Evolutionary conservation across 1,140 invertebrate genomes (phyloP).

Genomic region (Drosophila punjabiensis): DNA sequence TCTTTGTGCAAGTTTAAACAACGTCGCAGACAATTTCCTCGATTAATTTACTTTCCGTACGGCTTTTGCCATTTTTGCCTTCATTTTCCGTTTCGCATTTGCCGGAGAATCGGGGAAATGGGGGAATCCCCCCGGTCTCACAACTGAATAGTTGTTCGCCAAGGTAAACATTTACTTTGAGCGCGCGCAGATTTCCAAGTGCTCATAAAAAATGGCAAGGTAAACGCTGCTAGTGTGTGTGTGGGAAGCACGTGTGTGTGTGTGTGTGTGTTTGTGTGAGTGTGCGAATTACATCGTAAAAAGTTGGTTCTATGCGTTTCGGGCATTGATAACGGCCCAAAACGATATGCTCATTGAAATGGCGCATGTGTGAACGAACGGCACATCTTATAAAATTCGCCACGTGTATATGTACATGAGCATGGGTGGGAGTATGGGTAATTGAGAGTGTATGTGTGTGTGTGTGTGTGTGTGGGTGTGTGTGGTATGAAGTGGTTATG

Average conservation of each 20-base stretch:
- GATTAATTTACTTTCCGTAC: conserved; percentile 81
- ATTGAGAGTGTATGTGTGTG: conserved; percentile 16
- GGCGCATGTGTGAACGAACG: conserved; percentile 73
- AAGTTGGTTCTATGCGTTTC: conserved; percentile 73
- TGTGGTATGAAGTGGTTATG: conserved; percentile 74
- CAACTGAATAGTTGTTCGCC: conserved; percentile 63
- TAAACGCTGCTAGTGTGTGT: conserved; percentile 39
- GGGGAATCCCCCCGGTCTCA: conserved; percentile 6
- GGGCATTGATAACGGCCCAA: conserved; percentile 73
- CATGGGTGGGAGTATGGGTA: conserved; percentile 25
- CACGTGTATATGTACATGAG: conserved; percentile 14
- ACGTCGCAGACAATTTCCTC: conserved; percentile 81
- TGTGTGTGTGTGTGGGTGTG: neutral
- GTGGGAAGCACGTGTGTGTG: conserved; percentile 28
- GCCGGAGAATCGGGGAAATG: conserved; percentile 19
- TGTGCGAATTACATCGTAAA: conserved; percentile 79
- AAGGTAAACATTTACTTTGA: conserved; percentile 81
- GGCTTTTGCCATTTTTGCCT: conserved; percentile 73
- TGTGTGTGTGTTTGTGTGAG: conserved; percentile 37
- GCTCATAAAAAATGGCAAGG: conserved; percentile 75
- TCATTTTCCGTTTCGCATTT: conserved; percentile 76
- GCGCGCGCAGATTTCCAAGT: conserved; percentile 77
- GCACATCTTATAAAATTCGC: conserved; percentile 63
- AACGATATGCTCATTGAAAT: conserved; percentile 72
- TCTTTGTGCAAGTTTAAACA: conserved; percentile 82